A percentile compares a stretch with the other conserved stretches of the same genome.
These are phyloP conservation scores for Henicopernis longicauda DNA, from an alignment of 2,113 vertebrate genomes.

Conservation along the genomic window DNA sequence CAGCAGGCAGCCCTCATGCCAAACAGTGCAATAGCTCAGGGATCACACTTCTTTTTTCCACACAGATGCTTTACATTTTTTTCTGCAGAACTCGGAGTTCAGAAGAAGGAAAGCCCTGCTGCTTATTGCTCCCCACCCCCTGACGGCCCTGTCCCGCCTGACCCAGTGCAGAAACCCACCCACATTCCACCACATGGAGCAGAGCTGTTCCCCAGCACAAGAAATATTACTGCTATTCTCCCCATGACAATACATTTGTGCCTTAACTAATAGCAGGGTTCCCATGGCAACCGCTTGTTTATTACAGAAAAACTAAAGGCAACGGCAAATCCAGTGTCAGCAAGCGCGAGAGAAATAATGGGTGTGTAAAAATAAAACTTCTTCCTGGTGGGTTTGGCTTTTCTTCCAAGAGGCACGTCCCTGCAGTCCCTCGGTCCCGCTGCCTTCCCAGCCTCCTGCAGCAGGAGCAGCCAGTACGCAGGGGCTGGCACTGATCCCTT, in stretches of 20 bases:
- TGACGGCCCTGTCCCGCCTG: neutral
- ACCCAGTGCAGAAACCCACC: neutral
- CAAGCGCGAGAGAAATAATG: neutral
- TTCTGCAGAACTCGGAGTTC: neutral
- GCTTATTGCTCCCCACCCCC: neutral
- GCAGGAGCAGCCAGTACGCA: neutral
- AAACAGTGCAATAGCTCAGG: neutral
- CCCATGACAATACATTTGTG: slow-evolving; percentile 41
- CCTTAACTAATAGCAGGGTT: slow-evolving; percentile 50
- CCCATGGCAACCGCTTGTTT: slow-evolving; percentile 60
- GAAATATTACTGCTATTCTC: slow-evolving; percentile 22
- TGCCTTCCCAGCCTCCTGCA: neutral
- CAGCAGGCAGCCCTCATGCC: neutral
- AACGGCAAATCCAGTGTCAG: neutral
- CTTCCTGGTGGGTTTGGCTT: neutral
- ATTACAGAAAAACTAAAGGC: slow-evolving; percentile 13
- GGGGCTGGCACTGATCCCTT: neutral
- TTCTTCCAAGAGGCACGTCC: neutral
- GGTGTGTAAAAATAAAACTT: slow-evolving; percentile 24
- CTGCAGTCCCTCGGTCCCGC: accelerated
- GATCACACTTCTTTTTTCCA: neutral
- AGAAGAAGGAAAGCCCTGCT: neutral
- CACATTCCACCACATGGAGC: slow-evolving; percentile 24
- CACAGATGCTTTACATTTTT: neutral
- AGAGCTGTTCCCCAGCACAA: slow-evolving; percentile 12